Evolutionary conservation across 2,797 vertebrate species (phyloP), one percentile per base, ranked within the genome.

Genomic region (Chiropotes sagulatus): DNA sequence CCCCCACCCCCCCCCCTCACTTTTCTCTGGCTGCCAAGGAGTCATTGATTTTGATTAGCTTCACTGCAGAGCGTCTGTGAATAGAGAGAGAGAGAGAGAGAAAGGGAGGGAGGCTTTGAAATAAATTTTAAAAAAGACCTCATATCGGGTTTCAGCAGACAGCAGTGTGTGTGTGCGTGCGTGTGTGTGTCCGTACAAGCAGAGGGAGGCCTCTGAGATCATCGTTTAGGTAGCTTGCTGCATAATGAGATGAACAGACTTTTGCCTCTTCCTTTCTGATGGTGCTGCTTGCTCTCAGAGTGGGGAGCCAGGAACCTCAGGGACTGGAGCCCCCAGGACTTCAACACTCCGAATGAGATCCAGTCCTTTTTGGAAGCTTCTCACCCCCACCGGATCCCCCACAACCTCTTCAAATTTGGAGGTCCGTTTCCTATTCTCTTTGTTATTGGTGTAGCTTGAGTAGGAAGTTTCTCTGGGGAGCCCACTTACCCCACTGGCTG

Each of bases 111-210:
- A 97, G 94, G 95, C 94, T 97, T 97, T 97, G 97, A 98, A 97
- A 95, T 97, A 97, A 95, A 97, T 96, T 96, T 97, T 90, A 90
- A 96, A 97, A 64, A 96, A 98, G 97, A 96, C 96, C 95, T 98
- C 97, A 96, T 97, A 98, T 98, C 97, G 67, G 97, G 98, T 98
- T 98, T 98, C 98, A 98, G 98, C 98, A 97, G 98, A 96, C 97
- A 48, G 96, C 88, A 85, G 97, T 9, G 81, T 80, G 88, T 36
- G 61, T 22, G 52, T 52, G 52, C 20, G 52, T 52, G 50, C 20
- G 52, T 54, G 19, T 50, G 67, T 78, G 57, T 50, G 72, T 58
- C 70, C 19, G 1, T 24, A 36, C 93, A 89, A 93, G 95, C 96
- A 61, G 80, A 93, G 88, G 93, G 96, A 72, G 93, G 98, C 64